Conservation (phyloP, 2,113 vertebrate species). For the Limanda limanda region DNA sequence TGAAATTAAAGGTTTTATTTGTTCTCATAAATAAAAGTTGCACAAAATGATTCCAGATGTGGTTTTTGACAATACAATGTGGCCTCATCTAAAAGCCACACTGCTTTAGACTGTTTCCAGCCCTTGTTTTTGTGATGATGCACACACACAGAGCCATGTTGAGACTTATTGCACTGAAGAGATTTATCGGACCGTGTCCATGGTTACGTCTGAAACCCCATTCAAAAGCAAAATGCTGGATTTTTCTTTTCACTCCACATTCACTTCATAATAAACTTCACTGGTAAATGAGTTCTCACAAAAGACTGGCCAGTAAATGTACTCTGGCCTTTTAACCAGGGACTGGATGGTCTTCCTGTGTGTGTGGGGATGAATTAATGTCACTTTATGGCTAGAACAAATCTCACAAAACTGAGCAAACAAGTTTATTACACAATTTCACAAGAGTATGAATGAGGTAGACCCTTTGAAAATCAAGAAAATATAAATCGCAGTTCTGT, state of each 20-base stretch:
- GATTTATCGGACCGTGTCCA: constrained; percentile 53
- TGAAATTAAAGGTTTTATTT: constrained; percentile 12
- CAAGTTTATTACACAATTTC: background rate
- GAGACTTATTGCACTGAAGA: constrained; percentile 33
- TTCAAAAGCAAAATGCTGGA: constrained; percentile 32
- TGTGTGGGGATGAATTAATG: background rate
- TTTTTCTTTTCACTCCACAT: constrained; percentile 21
- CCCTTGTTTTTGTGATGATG: constrained; percentile 22
- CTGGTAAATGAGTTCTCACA: constrained; percentile 28
- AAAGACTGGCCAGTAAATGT: constrained; percentile 13
- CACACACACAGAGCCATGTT: background rate
- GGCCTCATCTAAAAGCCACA: constrained; percentile 7
- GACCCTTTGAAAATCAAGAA: background rate
- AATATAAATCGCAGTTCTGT: background rate
- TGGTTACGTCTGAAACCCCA: constrained; percentile 47
- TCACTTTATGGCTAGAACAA: background rate
- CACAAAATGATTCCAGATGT: constrained; percentile 48
- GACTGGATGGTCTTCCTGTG: background rate
- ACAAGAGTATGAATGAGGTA: too few relatives aligned
- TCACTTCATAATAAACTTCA: constrained; percentile 28
- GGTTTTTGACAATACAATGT: constrained; percentile 17
- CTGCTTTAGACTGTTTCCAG: background rate
- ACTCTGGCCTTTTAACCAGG: background rate
- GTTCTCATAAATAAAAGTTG: constrained; percentile 13
- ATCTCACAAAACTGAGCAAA: background rate